Percentiles rank a stretch among this genome's conserved stretches.
These are phyloP conservation scores for Drosophila carrolli DNA, from an alignment of 1,140 invertebrate species.

Conservation along the genomic window DNA sequence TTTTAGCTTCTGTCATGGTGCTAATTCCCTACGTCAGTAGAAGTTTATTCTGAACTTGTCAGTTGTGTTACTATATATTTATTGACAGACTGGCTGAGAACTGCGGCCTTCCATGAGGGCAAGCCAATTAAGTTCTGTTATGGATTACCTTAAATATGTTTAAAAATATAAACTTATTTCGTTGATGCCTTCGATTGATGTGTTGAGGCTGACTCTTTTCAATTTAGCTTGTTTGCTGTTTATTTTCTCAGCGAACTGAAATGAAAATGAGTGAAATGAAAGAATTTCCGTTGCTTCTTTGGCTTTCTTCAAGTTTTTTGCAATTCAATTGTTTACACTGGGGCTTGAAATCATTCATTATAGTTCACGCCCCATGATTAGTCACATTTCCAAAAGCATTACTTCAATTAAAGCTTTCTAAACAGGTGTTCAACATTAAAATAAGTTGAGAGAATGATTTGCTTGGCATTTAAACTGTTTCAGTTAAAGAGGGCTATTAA, in stretches of 20 bases:
- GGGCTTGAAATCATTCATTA: conserved; percentile 15
- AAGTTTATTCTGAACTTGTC: conserved; percentile 7
- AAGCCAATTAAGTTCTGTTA: conserved; percentile 34
- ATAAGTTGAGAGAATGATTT: background rate
- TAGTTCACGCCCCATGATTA: background rate
- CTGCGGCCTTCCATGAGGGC: conserved; percentile 25
- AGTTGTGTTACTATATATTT: background rate
- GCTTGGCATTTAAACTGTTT: background rate
- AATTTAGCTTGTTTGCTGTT: conserved; percentile 22
- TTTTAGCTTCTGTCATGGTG: background rate
- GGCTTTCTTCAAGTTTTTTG: conserved; percentile 1
- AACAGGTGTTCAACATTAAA: background rate
- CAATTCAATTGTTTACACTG: conserved; percentile 28
- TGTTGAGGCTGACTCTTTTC: conserved; percentile 38
- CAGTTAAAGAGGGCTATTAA: background rate
- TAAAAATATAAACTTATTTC: conserved; percentile 44
- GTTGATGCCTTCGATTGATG: conserved; percentile 28
- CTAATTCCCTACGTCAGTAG: conserved; percentile 39
- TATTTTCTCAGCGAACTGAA: conserved; percentile 39
- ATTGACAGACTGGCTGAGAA: conserved; percentile 14
- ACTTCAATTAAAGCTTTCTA: background rate
- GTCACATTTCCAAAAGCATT: conserved; percentile 10
- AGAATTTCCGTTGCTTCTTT: conserved; percentile 18
- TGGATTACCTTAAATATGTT: conserved; percentile 50
- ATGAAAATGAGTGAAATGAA: conserved; percentile 42